Base-by-base conservation (phyloP, 2,113 vertebrate genomes). In the Arizona elegans region DNA sequence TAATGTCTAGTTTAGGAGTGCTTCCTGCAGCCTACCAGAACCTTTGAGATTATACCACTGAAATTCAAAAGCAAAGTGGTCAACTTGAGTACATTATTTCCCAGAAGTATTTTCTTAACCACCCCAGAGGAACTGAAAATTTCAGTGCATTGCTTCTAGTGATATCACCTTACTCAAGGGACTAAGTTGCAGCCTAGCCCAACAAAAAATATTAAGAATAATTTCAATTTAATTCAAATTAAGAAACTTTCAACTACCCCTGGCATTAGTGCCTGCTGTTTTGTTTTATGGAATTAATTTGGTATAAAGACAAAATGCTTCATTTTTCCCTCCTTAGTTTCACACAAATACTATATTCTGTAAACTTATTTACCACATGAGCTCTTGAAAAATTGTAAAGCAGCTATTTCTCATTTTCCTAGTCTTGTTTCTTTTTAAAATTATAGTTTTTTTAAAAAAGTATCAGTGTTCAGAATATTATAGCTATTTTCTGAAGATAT, bases 401-500 rank as follows among this genome's bases (percentile, higher is more conserved):
- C 96, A 96, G 93, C 95, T 93, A 90, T 93, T 93, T 93, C 55
- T 54, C 94, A 15, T 92, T 95, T 91, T 91, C 55, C 81, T 96
- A 94, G 90, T 92, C 94, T 94, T 29, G 81, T 86, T 96, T 92
- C 95, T 95, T 91, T 96, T 97, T 95, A 95, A 88, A 95, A 97
- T 95, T 93, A 89, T 92, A 90, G 58, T 65, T 97, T 94, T 94
- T 58, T 58, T 58, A n/a, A 94, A 97, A 95, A 89, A 95, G 95
- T 96, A 96, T 94, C 94, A 96, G 94, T 97, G 93, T 96, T 96
- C 97, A 97, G 97, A 96, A 96, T 96, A 96, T 96, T 97, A 93
- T 96, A 97, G 94, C 96, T 98, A 97, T 97, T 98, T 97, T 97
- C 97, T 95, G 96, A 97, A 97, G 96, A 91, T 98, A 93, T 98